Evolutionary conservation across 2,113 vertebrate species (phyloP), one percentile per base, ranked within the genome.

Genomic region (Psammodynastes pulverulentus): DNA sequence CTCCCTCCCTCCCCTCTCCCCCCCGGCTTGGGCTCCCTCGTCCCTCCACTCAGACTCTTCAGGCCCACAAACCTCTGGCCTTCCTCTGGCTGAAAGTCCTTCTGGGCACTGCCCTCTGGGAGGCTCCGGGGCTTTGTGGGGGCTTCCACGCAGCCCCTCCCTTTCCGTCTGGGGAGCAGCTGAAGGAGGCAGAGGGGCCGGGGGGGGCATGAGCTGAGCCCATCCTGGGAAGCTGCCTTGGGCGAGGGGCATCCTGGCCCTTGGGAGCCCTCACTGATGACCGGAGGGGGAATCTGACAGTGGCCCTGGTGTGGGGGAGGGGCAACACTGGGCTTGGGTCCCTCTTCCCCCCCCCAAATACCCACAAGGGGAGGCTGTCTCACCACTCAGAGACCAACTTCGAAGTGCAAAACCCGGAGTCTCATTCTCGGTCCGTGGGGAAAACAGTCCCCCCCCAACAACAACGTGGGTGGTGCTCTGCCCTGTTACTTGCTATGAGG

Each of bases 251-350:
- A 72, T 17, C 62, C 62, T 0, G 10, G 62, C n/a, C 62, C n/a
- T 72, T 15, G 62, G 5, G 29, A 17, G 13, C n/a, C 62, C 62
- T 17, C 29, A 15, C 5, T 5, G 62, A n/a, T 72, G 67, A n/a
- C 13, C 15, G 0, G n/a, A 3, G 0, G 8, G 2, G 23, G 54
- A n/a, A n/a, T n/a, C n/a, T n/a, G 1, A 19, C n/a, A 2, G n/a
- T 34, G 67, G 2, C 67, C n/a, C n/a, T 34, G 13, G 13, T 5
- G 13, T n/a, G 62, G 29, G 62, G 8, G 58, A 3, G 58, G 29
- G 4, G n/a, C 13, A 17, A 34, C 7, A 15, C 15, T 34, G 67
- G n/a, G 5, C 5, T 8, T 17, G 67, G 67, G 15, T 72, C 67
- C 15, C 67, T 34, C 67, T 29, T 17, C n/a, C n/a, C 13, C n/a